Conservation (phyloP, 2,113 vertebrate genomes). For the Aphyosemion australe region DNA sequence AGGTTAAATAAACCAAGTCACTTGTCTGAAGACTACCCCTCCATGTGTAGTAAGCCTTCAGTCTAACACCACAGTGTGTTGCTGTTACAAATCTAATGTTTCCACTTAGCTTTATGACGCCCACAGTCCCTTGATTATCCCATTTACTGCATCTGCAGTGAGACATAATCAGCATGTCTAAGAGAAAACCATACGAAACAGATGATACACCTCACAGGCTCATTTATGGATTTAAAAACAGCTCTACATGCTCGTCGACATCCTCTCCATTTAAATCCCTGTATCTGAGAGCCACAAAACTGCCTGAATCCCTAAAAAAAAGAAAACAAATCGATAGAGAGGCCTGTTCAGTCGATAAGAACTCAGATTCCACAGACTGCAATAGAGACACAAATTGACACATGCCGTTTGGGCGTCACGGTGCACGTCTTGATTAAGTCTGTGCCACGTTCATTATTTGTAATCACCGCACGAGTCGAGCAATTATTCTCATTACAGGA, state of each 20-base stretch:
- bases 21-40: constrained; percentile 2
- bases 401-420: constrained; percentile 2
- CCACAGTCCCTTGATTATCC: neutral
- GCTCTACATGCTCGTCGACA: constrained; percentile 1
- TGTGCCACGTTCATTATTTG: neutral
- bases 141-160: constrained; percentile 1
- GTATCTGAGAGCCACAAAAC: constrained; percentile 4
- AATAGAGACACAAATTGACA: constrained; percentile 27
- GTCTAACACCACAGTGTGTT: neutral
- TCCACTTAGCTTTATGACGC: neutral
- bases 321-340: constrained; percentile 28
- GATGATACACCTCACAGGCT: neutral
- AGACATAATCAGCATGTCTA: neutral
- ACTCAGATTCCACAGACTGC: constrained; percentile 17
- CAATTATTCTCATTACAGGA: neutral
- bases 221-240: neutral
- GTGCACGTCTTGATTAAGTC: constrained; percentile 12
- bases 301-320: constrained; percentile 10
- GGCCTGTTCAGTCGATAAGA: constrained; percentile 17
- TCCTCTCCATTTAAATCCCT: neutral
- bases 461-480: neutral
- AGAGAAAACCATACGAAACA: neutral
- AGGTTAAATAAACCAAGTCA: constrained; percentile 37
- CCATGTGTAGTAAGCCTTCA: neutral
- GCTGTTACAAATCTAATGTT: constrained; percentile 14